Evolutionary conservation across 2,888 invertebrate genomes (phyloP).

Genomic region (Apotomis betuletana): DNA sequence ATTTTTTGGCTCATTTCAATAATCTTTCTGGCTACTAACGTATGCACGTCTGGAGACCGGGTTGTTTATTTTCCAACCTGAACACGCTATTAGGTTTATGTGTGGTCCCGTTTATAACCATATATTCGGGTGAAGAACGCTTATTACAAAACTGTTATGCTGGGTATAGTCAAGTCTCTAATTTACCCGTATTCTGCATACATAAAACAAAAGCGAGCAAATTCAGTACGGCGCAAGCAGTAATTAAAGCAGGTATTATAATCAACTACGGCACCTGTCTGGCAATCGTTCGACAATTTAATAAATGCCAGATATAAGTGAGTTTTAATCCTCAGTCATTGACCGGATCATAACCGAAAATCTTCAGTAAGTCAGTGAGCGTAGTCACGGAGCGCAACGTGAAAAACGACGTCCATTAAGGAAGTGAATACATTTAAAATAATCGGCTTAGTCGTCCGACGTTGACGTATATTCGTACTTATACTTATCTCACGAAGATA

Average conservation of each 20-base stretch:
- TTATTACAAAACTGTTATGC: background rate
- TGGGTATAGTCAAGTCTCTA: background rate
- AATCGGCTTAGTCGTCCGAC: slow-evolving; percentile 83
- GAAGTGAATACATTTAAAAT: slow-evolving; percentile 84
- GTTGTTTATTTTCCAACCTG: slow-evolving; percentile 33
- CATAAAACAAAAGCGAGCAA: slow-evolving; percentile 2
- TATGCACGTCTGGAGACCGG: slow-evolving; percentile 37
- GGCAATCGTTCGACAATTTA: slow-evolving; percentile 65
- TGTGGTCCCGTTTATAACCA: slow-evolving; percentile 40
- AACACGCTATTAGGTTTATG: slow-evolving; percentile 38
- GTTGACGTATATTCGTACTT: slow-evolving; percentile 84
- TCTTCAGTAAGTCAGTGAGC: slow-evolving; percentile 77
- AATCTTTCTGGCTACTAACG: slow-evolving; percentile 54
- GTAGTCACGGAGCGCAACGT: slow-evolving; percentile 68
- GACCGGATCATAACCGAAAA: slow-evolving; percentile 82
- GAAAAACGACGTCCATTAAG: slow-evolving; percentile 83
- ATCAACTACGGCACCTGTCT: slow-evolving; percentile 27
- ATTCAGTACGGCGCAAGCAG: background rate
- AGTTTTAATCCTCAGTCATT: slow-evolving; percentile 76
- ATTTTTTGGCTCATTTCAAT: slow-evolving; percentile 72
- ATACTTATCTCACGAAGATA: slow-evolving; percentile 83
- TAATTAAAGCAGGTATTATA: slow-evolving; percentile 6
- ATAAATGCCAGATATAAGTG: slow-evolving; percentile 72
- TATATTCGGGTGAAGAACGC: slow-evolving; percentile 16
- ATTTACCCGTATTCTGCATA: slow-evolving; percentile 4